These are phyloP conservation scores for Lasioglossum calceatum DNA, from an alignment of 2,888 invertebrate species.

Conservation along the genomic window DNA sequence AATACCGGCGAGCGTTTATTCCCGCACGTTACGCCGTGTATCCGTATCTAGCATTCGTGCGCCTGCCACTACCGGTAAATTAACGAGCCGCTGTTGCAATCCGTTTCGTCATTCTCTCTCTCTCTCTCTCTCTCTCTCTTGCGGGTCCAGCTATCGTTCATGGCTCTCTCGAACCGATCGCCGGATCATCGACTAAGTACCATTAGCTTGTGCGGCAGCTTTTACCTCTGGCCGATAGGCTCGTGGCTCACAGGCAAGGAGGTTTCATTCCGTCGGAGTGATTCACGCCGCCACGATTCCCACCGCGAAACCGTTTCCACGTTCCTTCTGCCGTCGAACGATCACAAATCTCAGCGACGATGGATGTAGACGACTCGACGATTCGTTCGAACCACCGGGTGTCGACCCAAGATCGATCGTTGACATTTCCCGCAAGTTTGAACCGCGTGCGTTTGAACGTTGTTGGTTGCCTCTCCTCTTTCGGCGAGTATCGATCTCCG, in stretches of 20 bases:
- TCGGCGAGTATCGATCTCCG: not conserved
- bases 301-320: not conserved
- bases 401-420: not conserved
- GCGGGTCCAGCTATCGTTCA: not conserved
- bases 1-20: constrained; percentile 63
- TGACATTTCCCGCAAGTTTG: not conserved
- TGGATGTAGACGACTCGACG: not conserved
- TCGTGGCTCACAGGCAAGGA: no score
- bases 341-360: not conserved
- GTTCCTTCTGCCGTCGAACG: not conserved
- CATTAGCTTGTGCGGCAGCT: no score
- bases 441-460: not conserved
- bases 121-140: not conserved
- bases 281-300: not conserved
- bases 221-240: no score
- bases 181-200: not conserved
- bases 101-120: constrained; percentile 13
- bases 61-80: constrained; percentile 55
- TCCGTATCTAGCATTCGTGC: not conserved
- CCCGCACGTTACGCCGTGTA: constrained; percentile 15
- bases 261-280: no score
- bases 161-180: not conserved
- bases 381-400: not conserved
- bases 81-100: constrained; percentile 62
- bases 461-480: not conserved